Conservation (phyloP, 1,140 invertebrate genomes). For the Saccostrea cuccullata region DNA sequence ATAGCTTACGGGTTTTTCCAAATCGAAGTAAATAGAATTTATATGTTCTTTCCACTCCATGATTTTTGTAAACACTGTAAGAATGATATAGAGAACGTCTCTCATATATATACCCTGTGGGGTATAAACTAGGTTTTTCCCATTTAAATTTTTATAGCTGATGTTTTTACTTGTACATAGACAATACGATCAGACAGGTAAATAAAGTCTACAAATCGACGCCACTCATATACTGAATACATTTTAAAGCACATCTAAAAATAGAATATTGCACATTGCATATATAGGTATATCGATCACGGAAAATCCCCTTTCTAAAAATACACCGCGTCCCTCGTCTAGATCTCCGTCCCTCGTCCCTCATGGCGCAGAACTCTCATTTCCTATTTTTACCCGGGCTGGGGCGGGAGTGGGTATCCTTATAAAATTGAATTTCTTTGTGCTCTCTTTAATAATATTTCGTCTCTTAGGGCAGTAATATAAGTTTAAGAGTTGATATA, state of each 20-base stretch:
- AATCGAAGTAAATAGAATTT: constrained; percentile 49
- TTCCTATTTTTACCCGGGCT: too few species aligned
- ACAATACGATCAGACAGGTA: neutral
- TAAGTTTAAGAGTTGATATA: too few species aligned
- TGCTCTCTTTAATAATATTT: too few species aligned
- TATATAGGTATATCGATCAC: too few species aligned
- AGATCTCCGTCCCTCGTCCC: neutral
- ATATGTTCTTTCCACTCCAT: constrained; percentile 50
- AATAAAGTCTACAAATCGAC: neutral
- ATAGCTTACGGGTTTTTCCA: constrained; percentile 42
- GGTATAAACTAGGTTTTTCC: neutral
- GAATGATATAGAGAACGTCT: neutral
- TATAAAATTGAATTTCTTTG: too few species aligned
- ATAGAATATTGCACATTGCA: too few species aligned
- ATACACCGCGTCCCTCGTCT: too few species aligned
- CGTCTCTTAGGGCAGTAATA: too few species aligned
- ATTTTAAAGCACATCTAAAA: neutral
- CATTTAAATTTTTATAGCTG: neutral
- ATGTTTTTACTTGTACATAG: neutral
- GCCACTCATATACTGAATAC: neutral
- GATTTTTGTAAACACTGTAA: neutral
- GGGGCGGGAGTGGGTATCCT: too few species aligned
- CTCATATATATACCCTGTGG: neutral
- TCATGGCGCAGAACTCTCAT: neutral
- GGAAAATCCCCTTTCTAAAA: too few species aligned